phyloP scores from a whole-genome alignment of 1,140 invertebrate genomes.

The Ruditapes philippinarum region DNA sequence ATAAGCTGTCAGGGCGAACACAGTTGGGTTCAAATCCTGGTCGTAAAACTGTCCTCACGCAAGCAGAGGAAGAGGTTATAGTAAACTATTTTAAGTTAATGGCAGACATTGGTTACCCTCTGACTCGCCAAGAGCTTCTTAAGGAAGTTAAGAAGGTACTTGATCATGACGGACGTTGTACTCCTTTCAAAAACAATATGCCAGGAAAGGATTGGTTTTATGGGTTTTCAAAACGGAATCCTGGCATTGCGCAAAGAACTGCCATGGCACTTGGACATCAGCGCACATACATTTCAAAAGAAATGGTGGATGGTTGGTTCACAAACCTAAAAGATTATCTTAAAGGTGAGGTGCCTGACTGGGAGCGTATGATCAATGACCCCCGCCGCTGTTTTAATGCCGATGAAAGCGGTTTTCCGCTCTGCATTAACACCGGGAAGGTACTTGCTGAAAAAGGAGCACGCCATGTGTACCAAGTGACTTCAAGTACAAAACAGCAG shows the following conservation, averaged over 20 bases:
- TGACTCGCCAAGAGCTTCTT: not conserved
- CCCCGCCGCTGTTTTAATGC: not conserved
- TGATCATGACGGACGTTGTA: not conserved
- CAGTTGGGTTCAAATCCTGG: too few relatives aligned
- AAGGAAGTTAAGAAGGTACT: not conserved
- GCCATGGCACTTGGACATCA: not conserved
- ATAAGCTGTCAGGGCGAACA: too few relatives aligned
- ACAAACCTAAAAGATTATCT: not conserved
- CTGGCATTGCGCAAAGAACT: not conserved
- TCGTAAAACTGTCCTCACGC: too few relatives aligned
- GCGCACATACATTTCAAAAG: not conserved
- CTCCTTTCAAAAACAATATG: constrained; percentile 12
- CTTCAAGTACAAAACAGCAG: not conserved
- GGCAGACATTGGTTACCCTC: not conserved
- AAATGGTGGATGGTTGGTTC: not conserved
- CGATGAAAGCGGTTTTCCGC: not conserved
- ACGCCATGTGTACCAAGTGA: not conserved
- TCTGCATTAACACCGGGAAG: not conserved
- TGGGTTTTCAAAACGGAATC: too few relatives aligned
- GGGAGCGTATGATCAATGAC: not conserved
- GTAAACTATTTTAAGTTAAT: too few relatives aligned
- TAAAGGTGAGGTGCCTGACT: not conserved
- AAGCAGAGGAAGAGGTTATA: too few relatives aligned
- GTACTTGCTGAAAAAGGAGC: not conserved
- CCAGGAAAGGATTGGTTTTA: not conserved